Evolutionary conservation across 2,888 invertebrate genomes (phyloP).

Genomic region (Tachina grossa): DNA sequence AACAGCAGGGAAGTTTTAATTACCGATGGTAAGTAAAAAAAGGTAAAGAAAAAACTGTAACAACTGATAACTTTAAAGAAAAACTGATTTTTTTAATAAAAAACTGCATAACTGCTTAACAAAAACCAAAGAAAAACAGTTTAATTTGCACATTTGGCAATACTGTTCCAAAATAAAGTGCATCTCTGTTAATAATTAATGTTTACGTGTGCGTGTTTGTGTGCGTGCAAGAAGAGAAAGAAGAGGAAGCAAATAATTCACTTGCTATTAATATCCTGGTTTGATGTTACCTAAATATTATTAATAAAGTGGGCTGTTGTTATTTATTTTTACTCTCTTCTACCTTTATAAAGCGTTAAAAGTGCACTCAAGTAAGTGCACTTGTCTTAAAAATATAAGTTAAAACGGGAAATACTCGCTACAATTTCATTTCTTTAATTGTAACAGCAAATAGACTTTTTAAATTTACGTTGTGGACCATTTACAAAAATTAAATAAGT

Average conservation of each 20-base stretch:
- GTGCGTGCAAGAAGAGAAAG: not conserved
- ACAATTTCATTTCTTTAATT: conserved; percentile 48
- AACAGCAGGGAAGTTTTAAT: no score
- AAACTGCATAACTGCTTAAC: no score
- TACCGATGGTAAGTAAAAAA: no score
- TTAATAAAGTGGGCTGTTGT: conserved; percentile 38
- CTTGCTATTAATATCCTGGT: conserved; percentile 54
- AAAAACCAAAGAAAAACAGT: no score
- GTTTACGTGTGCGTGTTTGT: not conserved
- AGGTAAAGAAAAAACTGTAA: no score
- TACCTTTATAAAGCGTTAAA: conserved; percentile 46
- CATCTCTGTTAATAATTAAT: conserved; percentile 49
- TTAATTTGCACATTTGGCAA: no score
- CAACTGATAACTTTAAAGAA: no score
- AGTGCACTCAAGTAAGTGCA: conserved; percentile 58
- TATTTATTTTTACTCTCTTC: conserved; percentile 38
- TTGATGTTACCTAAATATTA: conserved; percentile 37
- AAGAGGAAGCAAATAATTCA: not conserved
- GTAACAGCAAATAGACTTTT: conserved; percentile 37
- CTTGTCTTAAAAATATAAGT: conserved; percentile 20
- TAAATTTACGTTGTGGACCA: conserved; percentile 15
- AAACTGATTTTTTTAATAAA: no score
- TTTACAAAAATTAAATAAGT: no score
- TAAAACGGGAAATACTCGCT: conserved; percentile 21
- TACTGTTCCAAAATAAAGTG: conserved; percentile 6